These are phyloP conservation scores for Epinephelus awoara DNA, from an alignment of 2,797 vertebrate species.

Conservation along the genomic window DNA sequence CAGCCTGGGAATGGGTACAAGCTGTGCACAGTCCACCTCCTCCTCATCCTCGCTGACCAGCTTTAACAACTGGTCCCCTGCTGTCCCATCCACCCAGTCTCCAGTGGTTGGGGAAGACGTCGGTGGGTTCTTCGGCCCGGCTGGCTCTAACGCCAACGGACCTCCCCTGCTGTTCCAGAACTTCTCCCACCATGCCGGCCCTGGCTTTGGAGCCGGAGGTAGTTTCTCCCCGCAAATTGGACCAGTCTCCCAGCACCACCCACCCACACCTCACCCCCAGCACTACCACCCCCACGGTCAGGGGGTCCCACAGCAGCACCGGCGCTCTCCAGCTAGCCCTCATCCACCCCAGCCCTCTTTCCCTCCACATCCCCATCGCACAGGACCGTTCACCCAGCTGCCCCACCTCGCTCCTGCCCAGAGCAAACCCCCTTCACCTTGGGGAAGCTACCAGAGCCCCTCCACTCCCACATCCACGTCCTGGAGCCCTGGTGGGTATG, in stretches of 20 bases:
- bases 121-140: conserved; percentile 92
- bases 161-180: conserved; percentile 98
- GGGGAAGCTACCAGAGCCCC: conserved; percentile 99
- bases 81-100: conserved; percentile 95
- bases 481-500: conserved; percentile 96
- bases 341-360: conserved; percentile 95
- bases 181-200: conserved; percentile 97
- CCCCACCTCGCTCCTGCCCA: conserved; percentile 96
- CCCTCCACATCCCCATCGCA: conserved; percentile 95
- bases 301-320: conserved; percentile 92
- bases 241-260: conserved; percentile 97
- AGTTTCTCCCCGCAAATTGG: conserved; percentile 98
- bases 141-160: conserved; percentile 94
- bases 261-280: conserved; percentile 94
- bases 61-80: conserved; percentile 99
- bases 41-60: conserved; percentile 95
- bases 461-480: conserved; percentile 95
- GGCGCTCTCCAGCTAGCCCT: conserved; percentile 96
- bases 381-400: conserved; percentile 96
- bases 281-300: conserved; percentile 97
- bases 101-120: conserved; percentile 96
- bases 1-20: conserved; percentile 92
- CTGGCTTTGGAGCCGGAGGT: conserved; percentile 92
- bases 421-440: conserved; percentile 96
- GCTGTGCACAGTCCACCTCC: conserved; percentile 91